Percentiles rank a stretch among this genome's conserved stretches.
These are phyloP conservation scores for Masticophis lateralis DNA, from an alignment of 2,797 vertebrate species.

Conservation along the genomic window DNA sequence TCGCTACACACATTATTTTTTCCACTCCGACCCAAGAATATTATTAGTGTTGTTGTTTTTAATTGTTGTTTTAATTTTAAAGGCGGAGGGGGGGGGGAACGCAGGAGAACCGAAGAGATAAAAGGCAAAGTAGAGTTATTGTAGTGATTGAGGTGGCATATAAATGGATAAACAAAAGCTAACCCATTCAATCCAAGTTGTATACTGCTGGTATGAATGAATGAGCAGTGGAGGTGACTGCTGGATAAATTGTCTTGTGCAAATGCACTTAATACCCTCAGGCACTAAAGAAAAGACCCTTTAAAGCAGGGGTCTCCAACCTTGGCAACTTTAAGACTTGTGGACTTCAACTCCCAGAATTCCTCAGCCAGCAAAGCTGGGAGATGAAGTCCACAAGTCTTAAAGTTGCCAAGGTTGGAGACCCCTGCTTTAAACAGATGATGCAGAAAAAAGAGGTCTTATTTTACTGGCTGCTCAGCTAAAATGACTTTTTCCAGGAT, in stretches of 20 bases:
- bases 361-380: no score
- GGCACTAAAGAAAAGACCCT: neutral
- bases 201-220: neutral
- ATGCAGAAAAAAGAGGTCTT: neutral
- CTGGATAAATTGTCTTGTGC: neutral
- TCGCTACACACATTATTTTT: neutral
- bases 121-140: neutral
- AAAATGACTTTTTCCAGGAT: neutral
- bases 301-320: neutral
- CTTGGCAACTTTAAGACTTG: no score
- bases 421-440: neutral
- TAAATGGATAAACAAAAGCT: neutral
- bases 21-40: neutral
- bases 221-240: neutral
- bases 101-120: neutral
- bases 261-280: neutral
- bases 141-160: neutral
- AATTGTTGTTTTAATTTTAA: neutral
- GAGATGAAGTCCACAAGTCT: no score
- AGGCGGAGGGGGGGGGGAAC: neutral
- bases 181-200: neutral
- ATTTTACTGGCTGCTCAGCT: neutral
- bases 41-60: neutral
- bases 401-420: no score
- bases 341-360: no score